Conservation (phyloP, 1,140 invertebrate species). For the Drosophila sp. region DNA sequence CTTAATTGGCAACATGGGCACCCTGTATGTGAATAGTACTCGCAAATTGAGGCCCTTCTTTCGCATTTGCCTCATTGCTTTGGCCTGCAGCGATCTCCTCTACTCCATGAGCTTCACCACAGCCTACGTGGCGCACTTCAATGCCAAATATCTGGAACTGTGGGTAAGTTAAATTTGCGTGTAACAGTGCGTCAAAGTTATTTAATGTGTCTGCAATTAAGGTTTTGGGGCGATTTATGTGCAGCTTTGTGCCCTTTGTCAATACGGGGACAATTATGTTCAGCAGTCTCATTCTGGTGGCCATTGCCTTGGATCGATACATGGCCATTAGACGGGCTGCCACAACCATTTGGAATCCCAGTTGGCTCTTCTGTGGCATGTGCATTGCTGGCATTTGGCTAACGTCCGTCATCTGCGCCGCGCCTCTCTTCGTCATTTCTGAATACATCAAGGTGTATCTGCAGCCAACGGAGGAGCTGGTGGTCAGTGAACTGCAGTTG, state of each 20-base stretch:
- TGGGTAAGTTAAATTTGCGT: constrained; percentile 67
- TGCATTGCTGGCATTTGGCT: constrained; percentile 78
- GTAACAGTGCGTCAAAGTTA: background rate
- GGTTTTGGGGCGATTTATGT: constrained; percentile 85
- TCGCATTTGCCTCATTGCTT: constrained; percentile 84
- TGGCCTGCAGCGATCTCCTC: constrained; percentile 85
- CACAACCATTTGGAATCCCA: constrained; percentile 84
- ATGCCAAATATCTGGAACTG: constrained; percentile 59
- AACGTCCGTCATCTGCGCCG: constrained; percentile 71
- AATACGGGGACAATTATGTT: constrained; percentile 85
- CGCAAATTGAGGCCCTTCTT: constrained; percentile 77
- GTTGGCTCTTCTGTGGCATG: constrained; percentile 58
- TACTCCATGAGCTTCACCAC: constrained; percentile 67
- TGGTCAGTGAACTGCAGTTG: constrained; percentile 51
- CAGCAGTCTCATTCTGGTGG: constrained; percentile 85
- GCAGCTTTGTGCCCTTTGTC: constrained; percentile 85
- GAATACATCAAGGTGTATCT: constrained; percentile 50
- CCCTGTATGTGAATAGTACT: constrained; percentile 67
- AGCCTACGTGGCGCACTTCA: constrained; percentile 67
- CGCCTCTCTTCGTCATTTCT: constrained; percentile 64
- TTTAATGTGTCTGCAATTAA: constrained; percentile 31
- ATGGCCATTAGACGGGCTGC: constrained; percentile 83
- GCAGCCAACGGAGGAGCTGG: constrained; percentile 26
- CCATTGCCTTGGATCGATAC: constrained; percentile 86
- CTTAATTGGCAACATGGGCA: constrained; percentile 65